Conservation (phyloP, 2,113 vertebrate genomes). For the Larimichthys polyactis region DNA sequence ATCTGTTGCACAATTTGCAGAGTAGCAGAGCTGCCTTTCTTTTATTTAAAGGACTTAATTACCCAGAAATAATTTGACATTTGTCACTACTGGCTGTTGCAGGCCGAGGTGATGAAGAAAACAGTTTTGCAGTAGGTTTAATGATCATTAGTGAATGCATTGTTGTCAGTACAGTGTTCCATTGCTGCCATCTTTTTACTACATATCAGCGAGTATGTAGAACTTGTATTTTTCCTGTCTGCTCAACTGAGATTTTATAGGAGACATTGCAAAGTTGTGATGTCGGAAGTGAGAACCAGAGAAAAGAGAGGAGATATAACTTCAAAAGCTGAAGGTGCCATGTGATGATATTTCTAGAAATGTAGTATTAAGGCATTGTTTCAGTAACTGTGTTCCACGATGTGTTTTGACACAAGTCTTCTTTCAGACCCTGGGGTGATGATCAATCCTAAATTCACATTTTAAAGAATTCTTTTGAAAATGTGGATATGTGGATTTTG, state of each 20-base stretch:
- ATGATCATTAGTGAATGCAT: not conserved
- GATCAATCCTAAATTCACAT: not conserved
- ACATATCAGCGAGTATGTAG: no score
- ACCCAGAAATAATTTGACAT: not conserved
- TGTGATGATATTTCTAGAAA: not conserved
- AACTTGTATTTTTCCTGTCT: not conserved
- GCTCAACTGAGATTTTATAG: not conserved
- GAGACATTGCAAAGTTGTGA: not conserved
- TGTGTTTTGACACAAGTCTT: not conserved
- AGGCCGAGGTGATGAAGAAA: not conserved
- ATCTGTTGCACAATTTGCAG: not conserved
- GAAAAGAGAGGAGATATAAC: not conserved
- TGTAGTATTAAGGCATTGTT: not conserved
- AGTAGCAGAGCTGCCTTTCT: not conserved
- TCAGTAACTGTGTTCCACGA: not conserved
- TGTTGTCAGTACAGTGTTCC: not conserved
- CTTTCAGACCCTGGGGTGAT: not conserved
- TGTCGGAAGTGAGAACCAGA: not conserved
- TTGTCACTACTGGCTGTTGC: not conserved
- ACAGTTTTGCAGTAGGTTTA: not conserved
- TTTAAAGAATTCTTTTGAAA: not conserved
- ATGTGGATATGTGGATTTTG: not conserved
- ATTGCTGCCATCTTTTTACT: constrained; percentile 10
- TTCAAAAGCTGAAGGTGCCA: not conserved
- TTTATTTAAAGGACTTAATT: not conserved